These are phyloP conservation scores for Hyles euphorbiae DNA, from an alignment of 1,140 invertebrate genomes.

Conservation along the genomic window DNA sequence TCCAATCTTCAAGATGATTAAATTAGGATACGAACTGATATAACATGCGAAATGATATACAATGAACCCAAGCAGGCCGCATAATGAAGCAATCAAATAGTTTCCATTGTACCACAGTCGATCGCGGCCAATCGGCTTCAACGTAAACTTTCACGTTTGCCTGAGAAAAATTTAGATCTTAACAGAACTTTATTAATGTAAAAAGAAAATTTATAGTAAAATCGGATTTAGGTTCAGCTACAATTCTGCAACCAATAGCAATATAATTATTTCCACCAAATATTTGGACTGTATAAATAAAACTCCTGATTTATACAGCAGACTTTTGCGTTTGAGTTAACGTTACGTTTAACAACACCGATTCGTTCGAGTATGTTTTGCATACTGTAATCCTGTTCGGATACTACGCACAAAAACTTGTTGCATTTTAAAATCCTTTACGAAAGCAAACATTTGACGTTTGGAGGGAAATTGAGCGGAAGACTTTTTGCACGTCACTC, in stretches of 20 bases:
- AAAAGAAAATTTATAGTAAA: too few relatives aligned
- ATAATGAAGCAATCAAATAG: slow-evolving; percentile 73
- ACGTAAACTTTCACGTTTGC: slow-evolving; percentile 34
- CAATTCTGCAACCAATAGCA: too few relatives aligned
- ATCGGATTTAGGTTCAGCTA: too few relatives aligned
- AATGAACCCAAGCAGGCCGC: slow-evolving; percentile 56
- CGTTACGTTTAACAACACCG: slow-evolving; percentile 22
- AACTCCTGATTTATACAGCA: background rate
- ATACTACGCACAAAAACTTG: slow-evolving; percentile 56
- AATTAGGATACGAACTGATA: slow-evolving; percentile 69
- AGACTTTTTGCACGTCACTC: slow-evolving; percentile 45
- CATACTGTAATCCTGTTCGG: slow-evolving; percentile 51
- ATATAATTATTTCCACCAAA: too few relatives aligned
- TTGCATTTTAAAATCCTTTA: slow-evolving; percentile 71
- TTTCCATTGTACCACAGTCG: slow-evolving; percentile 46
- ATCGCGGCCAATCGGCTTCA: slow-evolving; percentile 31
- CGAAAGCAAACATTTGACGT: slow-evolving; percentile 69
- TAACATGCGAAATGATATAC: slow-evolving; percentile 73
- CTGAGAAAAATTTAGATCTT: background rate
- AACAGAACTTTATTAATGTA: too few relatives aligned
- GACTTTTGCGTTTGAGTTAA: slow-evolving; percentile 28
- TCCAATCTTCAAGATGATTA: slow-evolving; percentile 72
- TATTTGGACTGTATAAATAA: too few relatives aligned
- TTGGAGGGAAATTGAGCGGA: slow-evolving; percentile 62
- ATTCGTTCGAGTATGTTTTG: slow-evolving; percentile 39